Evolutionary conservation across 2,797 vertebrate species (phyloP).

Genomic region (Eremophila alpestris): DNA sequence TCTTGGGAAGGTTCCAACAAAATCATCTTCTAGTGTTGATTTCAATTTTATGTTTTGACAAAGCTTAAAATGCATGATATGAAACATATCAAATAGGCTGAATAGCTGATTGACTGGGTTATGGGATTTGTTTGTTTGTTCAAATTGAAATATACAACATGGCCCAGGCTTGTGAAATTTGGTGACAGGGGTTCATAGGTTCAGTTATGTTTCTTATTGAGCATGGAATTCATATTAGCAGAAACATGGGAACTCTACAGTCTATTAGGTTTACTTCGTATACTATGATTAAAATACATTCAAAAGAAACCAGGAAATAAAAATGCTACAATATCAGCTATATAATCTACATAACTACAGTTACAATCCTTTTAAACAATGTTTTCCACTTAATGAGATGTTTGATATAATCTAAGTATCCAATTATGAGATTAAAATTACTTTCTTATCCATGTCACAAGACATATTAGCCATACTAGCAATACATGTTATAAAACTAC

Average conservation of each 20-base stretch:
- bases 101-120: neutral
- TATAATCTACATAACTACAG: neutral
- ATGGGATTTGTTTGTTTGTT: neutral
- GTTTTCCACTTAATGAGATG: neutral
- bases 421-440: neutral
- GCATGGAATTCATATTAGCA: neutral
- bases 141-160: neutral
- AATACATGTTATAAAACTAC: neutral
- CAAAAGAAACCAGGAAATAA: neutral
- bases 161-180: neutral
- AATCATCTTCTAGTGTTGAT: neutral
- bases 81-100: neutral
- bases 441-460: neutral
- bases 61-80: neutral
- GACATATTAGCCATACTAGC: conserved; percentile 10
- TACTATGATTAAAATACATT: neutral
- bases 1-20: neutral
- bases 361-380: neutral
- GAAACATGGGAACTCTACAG: neutral
- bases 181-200: neutral
- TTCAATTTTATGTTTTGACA: neutral
- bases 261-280: neutral
- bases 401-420: neutral
- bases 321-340: neutral
- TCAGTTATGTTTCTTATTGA: neutral